Base-by-base conservation (phyloP, 2,113 vertebrate genomes). In the Nothocercus nigrocapillus region DNA sequence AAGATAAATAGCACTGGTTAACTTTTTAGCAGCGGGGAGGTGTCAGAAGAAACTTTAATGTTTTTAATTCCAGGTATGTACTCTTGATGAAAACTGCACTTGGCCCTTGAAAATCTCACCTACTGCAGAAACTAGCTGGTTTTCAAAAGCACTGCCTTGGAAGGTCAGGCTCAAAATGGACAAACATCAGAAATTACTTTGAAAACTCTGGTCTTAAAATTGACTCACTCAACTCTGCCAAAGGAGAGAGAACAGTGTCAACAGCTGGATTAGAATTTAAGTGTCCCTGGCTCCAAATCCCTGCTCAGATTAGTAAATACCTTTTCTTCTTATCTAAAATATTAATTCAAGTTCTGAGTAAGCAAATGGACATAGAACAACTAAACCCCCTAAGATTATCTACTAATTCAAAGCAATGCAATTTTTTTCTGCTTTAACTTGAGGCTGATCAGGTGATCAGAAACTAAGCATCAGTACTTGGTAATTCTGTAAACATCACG, bases 361-460 rank as follows among this genome's bases (percentile, higher is more conserved):
- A 79, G 38, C 59, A 89, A 75, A n/a, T 70, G 49, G 45, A 53
- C 56, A 85, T 3, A 90, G 75, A 84, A 93, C 85, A 91, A 79
- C 74, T 85, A 97, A 97, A 92, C 49, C 69, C 56, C 82, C 90
- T 95, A 89, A 85, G 87, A 95, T 82, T 68, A 85, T n/a, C 64
- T 88, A 76, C 93, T 94, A 86, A 94, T 63, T 94, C 88, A 77
- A 90, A 95, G 51, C 72, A 92, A 91, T 82, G 54, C 51, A 58
- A 70, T 94, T 96, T 68, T 82, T 96, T 68, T 58, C 89, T 94
- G 68, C 93, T 96, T 94, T 84, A 47, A 82, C 92, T 94, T 86
- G 79, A 96, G 86, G 20, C 3, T 4, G 9, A 89, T 88, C 92
- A 88, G 87, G 66, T 87, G 75, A 91, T 74, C 89, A 75, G 81